Evolutionary conservation across 2,888 invertebrate genomes (phyloP), one percentile per base, ranked within the genome.

Genomic region (Xestobium rufovillosum): DNA sequence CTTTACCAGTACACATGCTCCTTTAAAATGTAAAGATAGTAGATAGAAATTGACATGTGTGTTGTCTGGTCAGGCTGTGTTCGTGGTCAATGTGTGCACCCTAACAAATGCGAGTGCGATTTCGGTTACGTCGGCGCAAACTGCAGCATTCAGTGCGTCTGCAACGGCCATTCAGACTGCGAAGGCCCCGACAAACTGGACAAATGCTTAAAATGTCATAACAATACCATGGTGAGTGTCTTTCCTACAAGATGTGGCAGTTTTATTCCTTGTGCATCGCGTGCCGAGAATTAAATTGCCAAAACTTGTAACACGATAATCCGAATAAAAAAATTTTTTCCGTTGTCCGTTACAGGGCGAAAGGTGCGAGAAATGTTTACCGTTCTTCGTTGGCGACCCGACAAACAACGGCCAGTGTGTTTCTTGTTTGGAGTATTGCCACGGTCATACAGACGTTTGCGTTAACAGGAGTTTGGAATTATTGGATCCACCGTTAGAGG

Each of bases 81-180:
- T 26, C 77, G 88, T 56, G 92, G 91, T 47, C 75, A 72, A 11
- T 92, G 91, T 61, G 69, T 86, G 12, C 79, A 83, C 53, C 91
- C 91, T 33, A 78, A 88, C 57, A 74, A 78, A 40, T 92, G 95
- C 57, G 75, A 78, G 44, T 95, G 95, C 60, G 83, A 90, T 68
- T 95, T 96, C 68, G 94, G 94, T 38, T 95, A 87, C 65, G 91
- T 95, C 14, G 94, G 95, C 35, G 80, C 83, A 49, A 91, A 92
- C 69, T 96, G 95, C 63, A 87, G 87, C 51, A 87, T 87, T 44
- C 87, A 90, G 65, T 95, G 95, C 61, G 82, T 88, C 61, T 96
- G 95, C 63, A 92, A 95, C 61, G 91, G 91, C 0, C 92, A 95
- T 67, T 85, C 92, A 38, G 78, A 92, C 61, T 96, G 95, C 61